Percentiles rank a stretch among this genome's conserved stretches.
Conservation (phyloP, 2,797 vertebrate genomes). For the Nannoperca obscura region DNA sequence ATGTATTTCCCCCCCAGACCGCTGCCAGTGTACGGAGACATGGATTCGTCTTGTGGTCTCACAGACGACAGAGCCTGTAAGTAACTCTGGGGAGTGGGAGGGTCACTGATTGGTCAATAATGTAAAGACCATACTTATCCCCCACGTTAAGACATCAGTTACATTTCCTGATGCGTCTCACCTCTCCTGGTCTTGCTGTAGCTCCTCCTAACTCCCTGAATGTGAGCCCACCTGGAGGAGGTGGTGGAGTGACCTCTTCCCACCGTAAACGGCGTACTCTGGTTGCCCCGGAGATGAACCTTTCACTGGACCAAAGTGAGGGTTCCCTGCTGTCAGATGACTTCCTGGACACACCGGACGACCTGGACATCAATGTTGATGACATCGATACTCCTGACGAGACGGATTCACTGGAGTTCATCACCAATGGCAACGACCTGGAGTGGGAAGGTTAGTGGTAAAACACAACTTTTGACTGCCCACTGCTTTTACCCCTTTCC, state of each 20-base stretch:
- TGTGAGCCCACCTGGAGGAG: slow-evolving; percentile 80
- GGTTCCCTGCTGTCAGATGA: slow-evolving; percentile 96
- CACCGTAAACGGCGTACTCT: slow-evolving; percentile 93
- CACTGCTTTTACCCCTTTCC: background rate
- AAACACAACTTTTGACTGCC: background rate
- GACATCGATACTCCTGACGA: slow-evolving; percentile 98
- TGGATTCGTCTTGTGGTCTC: slow-evolving; percentile 90
- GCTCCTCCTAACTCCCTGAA: slow-evolving; percentile 91
- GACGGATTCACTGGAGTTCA: slow-evolving; percentile 95
- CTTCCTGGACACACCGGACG: slow-evolving; percentile 95
- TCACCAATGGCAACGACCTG: slow-evolving; percentile 94
- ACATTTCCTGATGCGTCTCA: background rate
- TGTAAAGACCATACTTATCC: background rate
- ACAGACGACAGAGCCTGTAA: slow-evolving; percentile 89
- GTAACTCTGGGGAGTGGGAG: slow-evolving; percentile 59
- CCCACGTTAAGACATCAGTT: background rate
- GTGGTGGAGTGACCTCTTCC: slow-evolving; percentile 69
- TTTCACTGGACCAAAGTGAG: slow-evolving; percentile 97
- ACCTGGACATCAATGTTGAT: slow-evolving; percentile 97
- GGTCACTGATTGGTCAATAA: background rate
- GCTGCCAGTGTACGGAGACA: slow-evolving; percentile 92
- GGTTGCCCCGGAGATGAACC: slow-evolving; percentile 95
- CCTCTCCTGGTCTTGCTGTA: slow-evolving; percentile 57
- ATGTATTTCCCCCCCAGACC: slow-evolving; percentile 80
- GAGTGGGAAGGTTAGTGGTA: slow-evolving; percentile 94